These are phyloP conservation scores for Tenthredo notha DNA, from an alignment of 2,888 invertebrate species.

Conservation along the genomic window DNA sequence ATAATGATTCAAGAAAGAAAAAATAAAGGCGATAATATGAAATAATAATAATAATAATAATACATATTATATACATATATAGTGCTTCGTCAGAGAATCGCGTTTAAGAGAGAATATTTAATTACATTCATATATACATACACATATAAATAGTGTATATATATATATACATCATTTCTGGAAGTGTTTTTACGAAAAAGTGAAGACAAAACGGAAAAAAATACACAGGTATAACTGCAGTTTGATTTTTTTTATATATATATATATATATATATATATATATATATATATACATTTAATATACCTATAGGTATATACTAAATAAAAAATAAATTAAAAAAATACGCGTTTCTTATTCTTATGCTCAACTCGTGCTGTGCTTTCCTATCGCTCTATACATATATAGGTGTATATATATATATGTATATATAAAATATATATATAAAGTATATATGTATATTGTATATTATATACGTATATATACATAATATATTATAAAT, in stretches of 20 bases:
- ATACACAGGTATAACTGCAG: not conserved
- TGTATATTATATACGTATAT: not conserved
- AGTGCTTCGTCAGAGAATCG: not conserved
- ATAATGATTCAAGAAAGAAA: not conserved
- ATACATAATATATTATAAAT: not conserved
- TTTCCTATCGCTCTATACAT: conserved; percentile 62
- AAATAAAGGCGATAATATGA: not conserved
- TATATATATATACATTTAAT: not conserved
- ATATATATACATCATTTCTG: not conserved
- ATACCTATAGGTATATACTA: not conserved
- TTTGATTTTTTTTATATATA: not conserved
- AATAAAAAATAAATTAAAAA: not conserved
- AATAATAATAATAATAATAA: not conserved
- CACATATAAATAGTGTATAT: not conserved
- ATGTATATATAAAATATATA: not conserved
- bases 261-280: conserved; percentile 4
- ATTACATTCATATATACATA: not conserved
- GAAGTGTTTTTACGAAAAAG: too few species aligned
- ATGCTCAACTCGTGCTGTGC: conserved; percentile 76
- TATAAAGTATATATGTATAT: not conserved
- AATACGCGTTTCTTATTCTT: conserved; percentile 49
- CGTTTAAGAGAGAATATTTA: too few species aligned
- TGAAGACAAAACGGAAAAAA: not conserved
- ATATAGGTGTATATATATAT: conserved; percentile 2
- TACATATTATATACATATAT: not conserved